These are phyloP conservation scores for Drosophila emarginata DNA, from an alignment of 2,888 invertebrate species.

Conservation along the genomic window DNA sequence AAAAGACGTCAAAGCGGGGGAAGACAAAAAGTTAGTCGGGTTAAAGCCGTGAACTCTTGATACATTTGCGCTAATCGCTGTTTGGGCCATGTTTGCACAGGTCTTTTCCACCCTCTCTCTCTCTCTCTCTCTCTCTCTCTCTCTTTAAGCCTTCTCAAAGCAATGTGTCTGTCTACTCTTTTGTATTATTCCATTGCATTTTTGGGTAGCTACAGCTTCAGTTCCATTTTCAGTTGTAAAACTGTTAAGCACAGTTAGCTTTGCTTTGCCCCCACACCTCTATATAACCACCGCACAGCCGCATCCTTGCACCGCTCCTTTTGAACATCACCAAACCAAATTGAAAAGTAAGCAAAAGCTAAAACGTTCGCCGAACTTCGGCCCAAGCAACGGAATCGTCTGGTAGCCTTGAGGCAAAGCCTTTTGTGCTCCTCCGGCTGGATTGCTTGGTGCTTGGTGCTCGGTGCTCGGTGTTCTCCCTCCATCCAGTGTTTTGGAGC, in stretches of 20 bases:
- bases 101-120: too few species aligned
- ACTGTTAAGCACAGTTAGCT: constrained; percentile 47
- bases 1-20: constrained; percentile 9
- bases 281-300: constrained; percentile 2
- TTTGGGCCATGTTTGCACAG: constrained; percentile 37
- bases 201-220: constrained; percentile 34
- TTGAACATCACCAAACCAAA: constrained; percentile 35
- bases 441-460: not conserved
- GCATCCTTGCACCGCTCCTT: not conserved
- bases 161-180: constrained; percentile 17
- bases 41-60: constrained; percentile 9
- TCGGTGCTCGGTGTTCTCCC: not conserved
- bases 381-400: constrained; percentile 41
- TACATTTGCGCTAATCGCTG: constrained; percentile 49
- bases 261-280: too few species aligned
- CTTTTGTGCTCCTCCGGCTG: constrained; percentile 41
- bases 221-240: constrained; percentile 17
- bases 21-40: not conserved
- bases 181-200: constrained; percentile 62
- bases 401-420: constrained; percentile 61
- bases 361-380: constrained; percentile 65
- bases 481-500: not conserved
- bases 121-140: constrained; percentile 19
- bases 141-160: not conserved
- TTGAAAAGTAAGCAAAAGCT: constrained; percentile 72